Evolutionary conservation across 2,888 invertebrate genomes (phyloP).

Genomic region (Caenorhabditis sinica): DNA sequence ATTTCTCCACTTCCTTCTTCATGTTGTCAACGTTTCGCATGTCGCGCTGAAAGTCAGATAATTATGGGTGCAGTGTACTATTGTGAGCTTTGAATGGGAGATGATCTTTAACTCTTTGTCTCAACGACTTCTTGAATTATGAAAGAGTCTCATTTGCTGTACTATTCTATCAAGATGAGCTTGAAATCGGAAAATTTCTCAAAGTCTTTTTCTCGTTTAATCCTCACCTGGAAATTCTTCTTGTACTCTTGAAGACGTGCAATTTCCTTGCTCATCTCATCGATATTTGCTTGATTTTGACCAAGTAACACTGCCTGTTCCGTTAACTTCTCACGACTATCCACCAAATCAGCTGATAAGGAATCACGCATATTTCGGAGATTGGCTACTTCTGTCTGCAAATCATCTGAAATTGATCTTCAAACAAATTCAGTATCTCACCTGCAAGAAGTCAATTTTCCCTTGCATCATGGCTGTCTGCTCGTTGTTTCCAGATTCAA

Average conservation of each 20-base stretch:
- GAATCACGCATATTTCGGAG: conserved; percentile 69
- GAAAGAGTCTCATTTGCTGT: too few species aligned
- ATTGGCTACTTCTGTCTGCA: conserved; percentile 67
- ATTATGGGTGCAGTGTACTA: neutral
- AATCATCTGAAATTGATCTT: neutral
- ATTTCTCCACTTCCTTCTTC: conserved; percentile 71
- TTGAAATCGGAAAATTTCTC: too few species aligned
- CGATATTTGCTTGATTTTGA: conserved; percentile 57
- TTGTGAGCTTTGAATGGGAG: too few species aligned
- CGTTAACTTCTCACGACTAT: conserved; percentile 54
- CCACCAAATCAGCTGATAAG: conserved; percentile 59
- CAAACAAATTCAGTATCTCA: conserved; percentile 2
- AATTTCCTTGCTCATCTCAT: conserved; percentile 67
- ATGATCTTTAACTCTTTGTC: too few species aligned
- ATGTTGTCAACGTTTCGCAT: conserved; percentile 67
- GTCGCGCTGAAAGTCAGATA: conserved; percentile 62
- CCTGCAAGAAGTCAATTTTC: conserved; percentile 69
- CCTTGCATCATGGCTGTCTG: conserved; percentile 57
- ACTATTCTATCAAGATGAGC: too few species aligned
- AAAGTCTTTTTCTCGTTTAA: too few species aligned
- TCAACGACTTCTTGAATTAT: too few species aligned
- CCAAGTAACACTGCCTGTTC: conserved; percentile 64
- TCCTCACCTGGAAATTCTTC: conserved; percentile 57
- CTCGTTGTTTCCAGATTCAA: conserved; percentile 57
- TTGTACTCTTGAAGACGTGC: conserved; percentile 65